Percentiles rank a stretch among this genome's conserved stretches.
These are phyloP conservation scores for Geophilus truncorum DNA, from an alignment of 2,888 invertebrate genomes.

Conservation along the genomic window DNA sequence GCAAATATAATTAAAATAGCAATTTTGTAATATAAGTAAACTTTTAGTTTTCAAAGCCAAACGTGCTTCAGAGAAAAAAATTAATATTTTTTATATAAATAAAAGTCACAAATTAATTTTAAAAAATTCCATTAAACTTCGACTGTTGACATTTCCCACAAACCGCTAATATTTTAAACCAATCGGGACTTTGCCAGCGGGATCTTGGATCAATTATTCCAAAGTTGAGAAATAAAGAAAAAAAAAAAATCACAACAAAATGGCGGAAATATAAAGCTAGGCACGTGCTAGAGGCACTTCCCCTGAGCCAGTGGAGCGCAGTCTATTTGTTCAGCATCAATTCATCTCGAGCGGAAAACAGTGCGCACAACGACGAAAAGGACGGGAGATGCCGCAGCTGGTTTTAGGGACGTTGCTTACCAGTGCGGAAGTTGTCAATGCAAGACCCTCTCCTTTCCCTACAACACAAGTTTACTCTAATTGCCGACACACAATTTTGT, in stretches of 20 bases:
- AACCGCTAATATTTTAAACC: conserved; percentile 2
- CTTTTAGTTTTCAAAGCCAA: background rate
- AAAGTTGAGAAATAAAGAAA: background rate
- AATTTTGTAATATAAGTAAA: background rate
- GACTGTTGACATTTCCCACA: background rate
- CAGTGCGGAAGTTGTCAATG: conserved; percentile 21
- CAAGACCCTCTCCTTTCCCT: background rate
- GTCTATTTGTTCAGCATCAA: conserved; percentile 27
- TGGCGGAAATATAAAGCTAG: background rate
- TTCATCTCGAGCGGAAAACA: conserved; percentile 25
- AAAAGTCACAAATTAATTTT: background rate
- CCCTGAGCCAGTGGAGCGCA: conserved; percentile 11
- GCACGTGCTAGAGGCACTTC: conserved; percentile 11
- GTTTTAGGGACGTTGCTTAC: conserved; percentile 13
- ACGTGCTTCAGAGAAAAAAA: no score
- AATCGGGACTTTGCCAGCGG: background rate
- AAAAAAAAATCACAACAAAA: background rate
- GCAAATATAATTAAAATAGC: background rate
- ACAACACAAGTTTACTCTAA: conserved; percentile 1
- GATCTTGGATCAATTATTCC: background rate
- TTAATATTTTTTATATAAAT: no score
- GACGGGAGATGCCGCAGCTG: conserved; percentile 13
- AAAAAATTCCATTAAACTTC: background rate
- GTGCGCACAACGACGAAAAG: background rate
- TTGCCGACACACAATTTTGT: background rate